Conservation (phyloP, 2,888 invertebrate species). For the Melanotus villosus region DNA sequence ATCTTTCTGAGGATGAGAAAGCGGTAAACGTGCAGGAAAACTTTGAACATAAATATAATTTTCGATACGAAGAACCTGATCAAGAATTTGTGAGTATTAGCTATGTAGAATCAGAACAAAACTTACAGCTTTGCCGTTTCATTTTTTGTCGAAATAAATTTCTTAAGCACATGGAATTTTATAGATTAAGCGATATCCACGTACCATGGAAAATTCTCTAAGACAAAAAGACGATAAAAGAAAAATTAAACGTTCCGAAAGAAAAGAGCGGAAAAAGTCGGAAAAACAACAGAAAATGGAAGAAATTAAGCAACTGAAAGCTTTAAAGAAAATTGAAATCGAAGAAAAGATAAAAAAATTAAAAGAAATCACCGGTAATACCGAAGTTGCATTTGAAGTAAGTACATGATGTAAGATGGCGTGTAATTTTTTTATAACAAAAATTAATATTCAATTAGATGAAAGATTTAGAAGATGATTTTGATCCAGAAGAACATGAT, state of each 20-base stretch:
- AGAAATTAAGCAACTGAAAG: constrained; percentile 90
- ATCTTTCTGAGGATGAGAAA: constrained; percentile 84
- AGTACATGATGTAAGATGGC: too few relatives aligned
- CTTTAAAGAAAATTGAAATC: constrained; percentile 90
- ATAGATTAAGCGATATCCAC: constrained; percentile 91
- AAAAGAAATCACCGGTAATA: constrained; percentile 90
- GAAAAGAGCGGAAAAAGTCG: constrained; percentile 80
- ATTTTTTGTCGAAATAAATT: too few relatives aligned
- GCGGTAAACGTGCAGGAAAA: constrained; percentile 86
- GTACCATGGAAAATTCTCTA: constrained; percentile 85
- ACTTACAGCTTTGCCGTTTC: too few relatives aligned
- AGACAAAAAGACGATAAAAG: constrained; percentile 86
- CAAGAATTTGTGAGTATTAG: constrained; percentile 82
- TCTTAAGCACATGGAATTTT: too few relatives aligned
- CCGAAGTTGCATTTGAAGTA: constrained; percentile 77
- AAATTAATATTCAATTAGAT: too few relatives aligned
- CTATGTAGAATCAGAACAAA: too few relatives aligned
- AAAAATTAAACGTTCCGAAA: constrained; percentile 82
- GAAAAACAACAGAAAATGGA: constrained; percentile 87
- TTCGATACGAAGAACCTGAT: constrained; percentile 97
- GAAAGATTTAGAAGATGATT: constrained; percentile 89
- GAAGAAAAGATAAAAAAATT: constrained; percentile 89
- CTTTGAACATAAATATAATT: constrained; percentile 96
- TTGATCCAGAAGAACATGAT: constrained; percentile 92
- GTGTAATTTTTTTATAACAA: too few relatives aligned